These are phyloP conservation scores for Tamias sibiricus DNA, from an alignment of 2,113 vertebrate species.

Conservation along the genomic window DNA sequence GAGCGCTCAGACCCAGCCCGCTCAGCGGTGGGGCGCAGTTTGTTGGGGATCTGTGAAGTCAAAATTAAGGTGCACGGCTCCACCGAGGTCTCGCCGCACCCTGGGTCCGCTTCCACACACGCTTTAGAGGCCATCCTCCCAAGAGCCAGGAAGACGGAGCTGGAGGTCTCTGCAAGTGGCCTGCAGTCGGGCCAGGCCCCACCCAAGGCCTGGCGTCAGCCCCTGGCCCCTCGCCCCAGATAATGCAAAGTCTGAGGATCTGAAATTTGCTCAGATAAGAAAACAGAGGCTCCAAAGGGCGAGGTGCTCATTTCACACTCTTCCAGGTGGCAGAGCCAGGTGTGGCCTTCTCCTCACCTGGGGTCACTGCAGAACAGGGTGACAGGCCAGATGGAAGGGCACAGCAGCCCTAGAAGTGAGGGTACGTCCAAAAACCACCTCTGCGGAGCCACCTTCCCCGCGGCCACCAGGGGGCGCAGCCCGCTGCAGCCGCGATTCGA, in stretches of 20 bases:
- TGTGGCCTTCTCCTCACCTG: background rate
- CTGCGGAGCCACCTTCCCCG: fast-evolving
- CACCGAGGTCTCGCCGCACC: too few species aligned
- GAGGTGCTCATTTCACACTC: background rate
- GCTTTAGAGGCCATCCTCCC: too few species aligned
- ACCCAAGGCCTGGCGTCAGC: too few species aligned
- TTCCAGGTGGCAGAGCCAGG: background rate
- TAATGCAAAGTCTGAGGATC: background rate
- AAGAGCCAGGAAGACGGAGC: too few species aligned
- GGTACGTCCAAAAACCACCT: background rate
- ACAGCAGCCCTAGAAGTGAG: background rate
- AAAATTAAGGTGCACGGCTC: too few species aligned
- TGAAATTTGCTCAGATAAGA: background rate
- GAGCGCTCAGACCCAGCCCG: too few species aligned
- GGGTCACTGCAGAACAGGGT: background rate
- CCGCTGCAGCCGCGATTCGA: background rate
- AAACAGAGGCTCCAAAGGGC: background rate
- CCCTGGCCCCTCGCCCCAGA: background rate
- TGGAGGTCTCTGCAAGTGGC: too few species aligned
- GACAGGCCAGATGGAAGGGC: background rate
- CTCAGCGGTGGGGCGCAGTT: too few species aligned
- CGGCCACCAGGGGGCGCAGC: background rate
- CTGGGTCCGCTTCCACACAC: too few species aligned
- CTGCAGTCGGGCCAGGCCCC: too few species aligned
- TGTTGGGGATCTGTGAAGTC: too few species aligned